Evolutionary conservation across 2,797 vertebrate genomes (phyloP).

Genomic region (Chelon labrosus): DNA sequence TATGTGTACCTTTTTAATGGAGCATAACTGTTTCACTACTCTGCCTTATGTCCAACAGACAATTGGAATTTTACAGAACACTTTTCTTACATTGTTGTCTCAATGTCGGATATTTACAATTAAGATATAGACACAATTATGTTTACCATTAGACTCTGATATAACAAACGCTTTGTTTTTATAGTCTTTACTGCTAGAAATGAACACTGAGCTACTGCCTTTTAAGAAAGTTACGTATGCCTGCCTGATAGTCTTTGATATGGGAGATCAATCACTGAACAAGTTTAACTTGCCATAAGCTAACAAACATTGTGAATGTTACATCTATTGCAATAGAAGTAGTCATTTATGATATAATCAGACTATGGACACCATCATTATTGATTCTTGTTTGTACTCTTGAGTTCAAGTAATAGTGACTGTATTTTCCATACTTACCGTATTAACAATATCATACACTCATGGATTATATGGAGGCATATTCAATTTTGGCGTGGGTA

Average conservation of each 20-base stretch:
- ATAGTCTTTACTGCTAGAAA: conserved; percentile 83
- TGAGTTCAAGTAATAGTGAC: conserved; percentile 67
- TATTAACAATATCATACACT: conserved; percentile 80
- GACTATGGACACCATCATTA: conserved; percentile 52
- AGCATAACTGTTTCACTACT: conserved; percentile 72
- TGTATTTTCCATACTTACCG: conserved; percentile 74
- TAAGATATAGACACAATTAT: conserved; percentile 74
- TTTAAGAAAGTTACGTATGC: conserved; percentile 76
- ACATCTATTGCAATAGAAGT: conserved; percentile 72
- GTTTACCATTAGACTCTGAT: conserved; percentile 81
- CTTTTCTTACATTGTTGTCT: conserved; percentile 73
- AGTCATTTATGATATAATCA: conserved; percentile 72
- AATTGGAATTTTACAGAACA: conserved; percentile 72
- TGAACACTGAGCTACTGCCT: conserved; percentile 83
- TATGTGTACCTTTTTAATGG: conserved; percentile 79
- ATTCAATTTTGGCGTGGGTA: conserved; percentile 74
- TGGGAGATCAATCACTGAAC: conserved; percentile 80
- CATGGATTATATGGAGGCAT: conserved; percentile 71
- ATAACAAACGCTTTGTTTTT: conserved; percentile 80
- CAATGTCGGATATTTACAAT: conserved; percentile 78
- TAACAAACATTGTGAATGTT: conserved; percentile 77
- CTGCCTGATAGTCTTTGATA: conserved; percentile 73
- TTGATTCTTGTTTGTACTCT: conserved; percentile 69
- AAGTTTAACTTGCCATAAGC: conserved; percentile 73
- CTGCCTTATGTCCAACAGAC: conserved; percentile 73